Conservation (phyloP, 2,888 invertebrate genomes). For the Cosmia trapezina region DNA sequence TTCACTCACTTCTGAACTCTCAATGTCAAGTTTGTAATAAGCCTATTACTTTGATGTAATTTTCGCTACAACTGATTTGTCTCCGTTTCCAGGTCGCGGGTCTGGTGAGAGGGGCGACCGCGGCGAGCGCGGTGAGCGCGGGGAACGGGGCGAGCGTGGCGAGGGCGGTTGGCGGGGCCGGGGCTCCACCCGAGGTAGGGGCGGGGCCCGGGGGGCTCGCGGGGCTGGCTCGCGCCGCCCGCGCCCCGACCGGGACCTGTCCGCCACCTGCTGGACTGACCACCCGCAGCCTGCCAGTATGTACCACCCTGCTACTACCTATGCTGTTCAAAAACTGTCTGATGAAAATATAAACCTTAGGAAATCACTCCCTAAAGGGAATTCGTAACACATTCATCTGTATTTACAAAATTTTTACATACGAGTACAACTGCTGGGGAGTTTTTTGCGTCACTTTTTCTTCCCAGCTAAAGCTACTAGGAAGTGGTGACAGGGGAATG, state of each 20-base stretch:
- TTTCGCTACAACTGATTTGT: neutral
- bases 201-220: conserved; percentile 71
- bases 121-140: conserved; percentile 66
- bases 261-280: conserved; percentile 66
- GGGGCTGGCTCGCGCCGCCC: conserved; percentile 65
- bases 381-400: neutral
- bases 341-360: neutral
- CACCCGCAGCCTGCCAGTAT: conserved; percentile 59
- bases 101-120: conserved; percentile 70
- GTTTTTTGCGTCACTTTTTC: neutral
- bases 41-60: no score
- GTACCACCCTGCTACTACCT: neutral
- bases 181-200: conserved; percentile 70
- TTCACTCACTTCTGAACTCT: no score
- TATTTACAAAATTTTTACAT: neutral
- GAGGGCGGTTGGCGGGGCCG: conserved; percentile 68
- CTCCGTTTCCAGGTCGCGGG: conserved; percentile 77
- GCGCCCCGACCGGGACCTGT: conserved; percentile 12
- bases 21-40: no score
- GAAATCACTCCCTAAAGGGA: neutral
- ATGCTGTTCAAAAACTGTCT: neutral
- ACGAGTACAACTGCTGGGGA: neutral
- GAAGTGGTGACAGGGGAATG: neutral
- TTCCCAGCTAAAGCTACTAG: neutral
- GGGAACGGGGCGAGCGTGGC: conserved; percentile 59